Evolutionary conservation across 2,113 vertebrate genomes (phyloP).

Genomic region (Brachyistius frenatus): DNA sequence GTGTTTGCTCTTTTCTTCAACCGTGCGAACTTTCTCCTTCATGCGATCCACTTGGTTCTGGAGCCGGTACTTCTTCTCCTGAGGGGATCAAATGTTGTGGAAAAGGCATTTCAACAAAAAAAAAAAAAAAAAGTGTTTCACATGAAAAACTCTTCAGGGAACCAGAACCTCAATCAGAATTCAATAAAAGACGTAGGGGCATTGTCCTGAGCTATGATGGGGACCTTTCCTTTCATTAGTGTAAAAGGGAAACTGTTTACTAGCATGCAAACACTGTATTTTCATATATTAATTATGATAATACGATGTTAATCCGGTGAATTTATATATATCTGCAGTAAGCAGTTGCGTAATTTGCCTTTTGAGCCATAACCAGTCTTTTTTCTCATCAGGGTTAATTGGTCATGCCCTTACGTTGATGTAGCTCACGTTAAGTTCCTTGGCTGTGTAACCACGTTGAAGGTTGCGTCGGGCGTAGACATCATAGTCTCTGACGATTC

Average conservation of each 20-base stretch:
- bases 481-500: slow-evolving; percentile 96
- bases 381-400: neutral
- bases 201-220: too few relatives aligned
- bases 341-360: too few relatives aligned
- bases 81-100: slow-evolving; percentile 41
- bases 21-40: slow-evolving; percentile 96
- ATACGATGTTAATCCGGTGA: too few relatives aligned
- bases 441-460: slow-evolving; percentile 97
- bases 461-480: slow-evolving; percentile 96
- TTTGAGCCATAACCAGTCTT: too few relatives aligned
- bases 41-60: slow-evolving; percentile 99
- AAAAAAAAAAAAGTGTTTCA: neutral
- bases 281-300: too few relatives aligned
- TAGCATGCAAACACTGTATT: too few relatives aligned
- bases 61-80: slow-evolving; percentile 98
- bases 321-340: too few relatives aligned
- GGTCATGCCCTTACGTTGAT: slow-evolving; percentile 90
- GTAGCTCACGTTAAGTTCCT: slow-evolving; percentile 98
- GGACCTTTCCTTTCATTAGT: too few relatives aligned
- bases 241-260: too few relatives aligned
- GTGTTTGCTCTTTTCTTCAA: slow-evolving; percentile 97
- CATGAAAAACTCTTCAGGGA: neutral
- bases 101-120: neutral
- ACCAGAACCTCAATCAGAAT: neutral
- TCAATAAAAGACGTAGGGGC: too few relatives aligned